Evolutionary conservation across 64 coral and sea anemone genomes (phyloP), one percentile per base, ranked within the genome.

Genomic region (Astreopora myriophthalma): DNA sequence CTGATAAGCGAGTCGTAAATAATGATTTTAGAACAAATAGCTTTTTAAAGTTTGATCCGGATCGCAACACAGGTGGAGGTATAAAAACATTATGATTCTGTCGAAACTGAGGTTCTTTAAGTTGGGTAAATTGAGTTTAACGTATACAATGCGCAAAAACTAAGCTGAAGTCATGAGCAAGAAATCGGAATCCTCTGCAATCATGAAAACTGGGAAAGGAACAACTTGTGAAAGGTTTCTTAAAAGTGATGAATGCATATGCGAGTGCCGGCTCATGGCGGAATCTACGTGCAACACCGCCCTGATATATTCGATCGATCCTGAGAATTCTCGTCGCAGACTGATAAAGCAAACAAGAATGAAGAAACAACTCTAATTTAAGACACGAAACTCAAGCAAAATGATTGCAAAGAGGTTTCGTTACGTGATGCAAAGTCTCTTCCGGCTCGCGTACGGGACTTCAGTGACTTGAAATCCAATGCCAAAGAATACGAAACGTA

Each of bases 311-410:
- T 82, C 94, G 6, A 85, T 93, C 35, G 73, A 77, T 31, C 51
- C 80, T 55, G 94, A 90, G 19, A 90, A 96, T 74, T 65, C 75
- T 27, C 65, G 31, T 31, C 77, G 85, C 9, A 89, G 76, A 22
- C 76, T 11, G 94, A 96, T 85, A 92, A 96, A 63, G 36, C 89
- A 44, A 96, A 96, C 62, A 89, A 79, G 1, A 71, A 69, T 11
- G 94, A 90, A 23, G 94, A 96, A 93, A 96, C 94, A 8, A 76
- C 94, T 34, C 48, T 96, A 29, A 96, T 96, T 66, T 76, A 51
- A 89, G 94, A 90, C 1, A 82, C 71, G 17, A 89, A 96, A 65
- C 90, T 96, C 24, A 86, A 91, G 65, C 86, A 70, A 17, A n/a
- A 52, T 8, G 87, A 69, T 4, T 93, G 85, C 33, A 69, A 27